A percentile compares a stretch with the other conserved stretches of the same genome.
Evolutionary conservation across 2,113 vertebrate species (phyloP).

Genomic region (Ophthalmolycus amberensis): DNA sequence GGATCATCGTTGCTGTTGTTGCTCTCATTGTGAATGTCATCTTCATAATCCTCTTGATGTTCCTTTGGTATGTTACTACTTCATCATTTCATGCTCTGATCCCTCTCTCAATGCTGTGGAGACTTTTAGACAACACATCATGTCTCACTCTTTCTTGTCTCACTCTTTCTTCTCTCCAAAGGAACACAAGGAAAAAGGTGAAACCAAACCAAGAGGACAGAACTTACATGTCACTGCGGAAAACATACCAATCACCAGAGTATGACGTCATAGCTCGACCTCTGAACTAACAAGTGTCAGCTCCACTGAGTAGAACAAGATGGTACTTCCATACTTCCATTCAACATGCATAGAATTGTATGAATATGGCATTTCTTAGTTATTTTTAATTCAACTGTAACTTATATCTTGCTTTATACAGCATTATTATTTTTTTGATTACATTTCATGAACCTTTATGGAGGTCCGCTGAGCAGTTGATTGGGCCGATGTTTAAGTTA

Average conservation of each 20-base stretch:
- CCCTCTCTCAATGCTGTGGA: not conserved
- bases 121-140: not conserved
- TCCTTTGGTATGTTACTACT: conserved; percentile 15
- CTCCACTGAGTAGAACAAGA: not conserved
- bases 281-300: not conserved
- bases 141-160: not conserved
- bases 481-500: no score
- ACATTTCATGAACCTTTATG: no score
- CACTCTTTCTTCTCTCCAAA: conserved; percentile 10
- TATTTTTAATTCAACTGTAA: not conserved
- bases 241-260: not conserved
- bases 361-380: not conserved
- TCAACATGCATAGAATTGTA: not conserved
- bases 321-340: not conserved
- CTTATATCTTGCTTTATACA: no score
- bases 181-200: conserved; percentile 17
- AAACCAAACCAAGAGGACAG: conserved; percentile 27
- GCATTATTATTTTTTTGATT: no score
- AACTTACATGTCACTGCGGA: conserved; percentile 37
- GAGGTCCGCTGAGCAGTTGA: no score
- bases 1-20: conserved; percentile 20
- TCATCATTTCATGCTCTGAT: not conserved
- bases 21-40: conserved; percentile 24
- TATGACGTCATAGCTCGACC: conserved; percentile 20
- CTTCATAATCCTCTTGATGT: not conserved